Conservation (phyloP, 2,797 vertebrate species). For the Threskiornis aethiopicus region DNA sequence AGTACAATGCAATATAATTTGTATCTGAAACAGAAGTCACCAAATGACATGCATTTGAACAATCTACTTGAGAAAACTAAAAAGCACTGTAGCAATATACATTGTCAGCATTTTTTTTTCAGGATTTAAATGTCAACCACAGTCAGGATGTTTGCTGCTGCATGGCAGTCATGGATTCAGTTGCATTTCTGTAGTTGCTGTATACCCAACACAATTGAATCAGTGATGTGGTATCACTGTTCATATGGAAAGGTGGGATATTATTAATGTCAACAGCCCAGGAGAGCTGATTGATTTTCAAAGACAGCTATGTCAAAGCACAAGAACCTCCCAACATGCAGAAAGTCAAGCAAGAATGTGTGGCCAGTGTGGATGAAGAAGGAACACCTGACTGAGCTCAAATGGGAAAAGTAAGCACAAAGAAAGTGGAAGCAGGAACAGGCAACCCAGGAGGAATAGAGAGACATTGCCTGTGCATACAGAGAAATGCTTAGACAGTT, state of each 20-base stretch:
- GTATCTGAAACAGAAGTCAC: background rate
- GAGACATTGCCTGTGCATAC: background rate
- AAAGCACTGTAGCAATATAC: background rate
- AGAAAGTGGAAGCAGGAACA: background rate
- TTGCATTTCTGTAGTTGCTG: background rate
- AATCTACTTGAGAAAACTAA: background rate
- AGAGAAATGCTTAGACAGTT: background rate
- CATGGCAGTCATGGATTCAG: background rate
- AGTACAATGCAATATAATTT: background rate
- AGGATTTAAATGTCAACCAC: background rate
- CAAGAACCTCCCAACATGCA: background rate
- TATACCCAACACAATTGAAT: background rate
- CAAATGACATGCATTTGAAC: background rate
- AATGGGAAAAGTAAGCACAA: background rate
- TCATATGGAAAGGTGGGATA: fast-evolving
- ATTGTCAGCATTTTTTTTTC: background rate
- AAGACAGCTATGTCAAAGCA: background rate
- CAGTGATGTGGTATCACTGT: background rate
- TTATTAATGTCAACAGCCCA: background rate
- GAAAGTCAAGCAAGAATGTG: background rate
- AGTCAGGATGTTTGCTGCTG: background rate
- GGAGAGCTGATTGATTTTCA: background rate
- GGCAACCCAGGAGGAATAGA: background rate
- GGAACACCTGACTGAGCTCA: background rate
- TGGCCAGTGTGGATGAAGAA: background rate